Evolutionary conservation across 1,140 invertebrate species (phyloP).

Genomic region (Octopus sinensis): DNA sequence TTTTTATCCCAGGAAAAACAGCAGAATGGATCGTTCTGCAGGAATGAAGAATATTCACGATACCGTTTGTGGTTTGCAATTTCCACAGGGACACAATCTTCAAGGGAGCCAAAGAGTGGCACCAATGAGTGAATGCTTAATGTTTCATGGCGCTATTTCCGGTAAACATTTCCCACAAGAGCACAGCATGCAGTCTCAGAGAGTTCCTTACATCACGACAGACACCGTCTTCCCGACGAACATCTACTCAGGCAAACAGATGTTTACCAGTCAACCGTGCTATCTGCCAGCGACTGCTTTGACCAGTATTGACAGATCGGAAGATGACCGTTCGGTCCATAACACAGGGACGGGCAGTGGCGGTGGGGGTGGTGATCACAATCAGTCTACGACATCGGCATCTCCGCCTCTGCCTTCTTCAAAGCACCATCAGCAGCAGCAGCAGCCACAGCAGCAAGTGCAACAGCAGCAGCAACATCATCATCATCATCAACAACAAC

Average conservation of each 20-base stretch:
- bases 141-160: not conserved
- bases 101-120: not conserved
- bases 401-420: not conserved
- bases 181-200: not conserved
- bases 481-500: not conserved
- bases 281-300: not conserved
- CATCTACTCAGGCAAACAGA: not conserved
- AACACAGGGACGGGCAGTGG: no score
- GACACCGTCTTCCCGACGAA: not conserved
- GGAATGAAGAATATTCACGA: no score
- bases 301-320: not conserved
- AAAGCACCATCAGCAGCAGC: not conserved
- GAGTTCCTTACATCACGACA: not conserved
- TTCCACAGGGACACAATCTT: not conserved
- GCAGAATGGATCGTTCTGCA: no score
- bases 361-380: no score
- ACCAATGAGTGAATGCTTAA: not conserved
- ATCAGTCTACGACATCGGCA: not conserved
- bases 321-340: no score
- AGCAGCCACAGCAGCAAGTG: not conserved
- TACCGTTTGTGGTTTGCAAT: not conserved
- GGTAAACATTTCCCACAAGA: conserved; percentile 8
- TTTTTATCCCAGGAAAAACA: no score
- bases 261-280: not conserved
- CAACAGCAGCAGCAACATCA: not conserved